phyloP scores from a whole-genome alignment of 1,140 invertebrate species.

The Drosophila dunni region DNA sequence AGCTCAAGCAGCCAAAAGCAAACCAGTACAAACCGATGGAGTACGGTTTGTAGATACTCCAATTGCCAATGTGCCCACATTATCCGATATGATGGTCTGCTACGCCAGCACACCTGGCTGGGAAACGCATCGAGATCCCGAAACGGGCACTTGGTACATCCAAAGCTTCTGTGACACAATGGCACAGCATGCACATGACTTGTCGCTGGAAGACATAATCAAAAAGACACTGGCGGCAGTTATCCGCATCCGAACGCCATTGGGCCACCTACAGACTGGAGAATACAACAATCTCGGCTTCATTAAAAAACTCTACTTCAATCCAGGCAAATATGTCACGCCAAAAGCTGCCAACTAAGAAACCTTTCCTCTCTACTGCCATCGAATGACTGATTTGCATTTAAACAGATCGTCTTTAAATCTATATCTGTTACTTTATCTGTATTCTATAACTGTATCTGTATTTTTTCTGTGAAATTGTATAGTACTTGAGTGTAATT shows the following conservation, averaged over 20 bases:
- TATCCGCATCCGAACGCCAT: constrained; percentile 14
- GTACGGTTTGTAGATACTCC: too few relatives aligned
- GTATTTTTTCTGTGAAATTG: constrained; percentile 16
- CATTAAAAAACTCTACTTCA: constrained; percentile 71
- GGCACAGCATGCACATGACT: constrained; percentile 88
- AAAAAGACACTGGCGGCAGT: constrained; percentile 86
- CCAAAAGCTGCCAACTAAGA: constrained; percentile 29
- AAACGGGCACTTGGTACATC: constrained; percentile 90
- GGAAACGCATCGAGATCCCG: constrained; percentile 88
- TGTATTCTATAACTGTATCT: constrained; percentile 21
- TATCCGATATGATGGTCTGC: constrained; percentile 87
- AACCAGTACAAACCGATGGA: constrained; percentile 23
- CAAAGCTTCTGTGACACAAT: constrained; percentile 90
- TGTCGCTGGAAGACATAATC: constrained; percentile 88
- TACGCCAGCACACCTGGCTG: constrained; percentile 88
- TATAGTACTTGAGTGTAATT: constrained; percentile 25
- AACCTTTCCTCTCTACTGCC: constrained; percentile 32
- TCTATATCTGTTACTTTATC: background rate
- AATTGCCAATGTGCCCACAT: constrained; percentile 73
- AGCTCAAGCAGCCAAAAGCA: background rate
- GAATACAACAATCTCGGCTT: constrained; percentile 65
- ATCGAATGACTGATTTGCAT: constrained; percentile 55
- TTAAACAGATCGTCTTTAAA: constrained; percentile 27
- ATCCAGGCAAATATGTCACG: constrained; percentile 60
- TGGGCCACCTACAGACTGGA: constrained; percentile 59